phyloP scores from a whole-genome alignment of 2,113 vertebrate genomes.

The Spea bombifrons region DNA sequence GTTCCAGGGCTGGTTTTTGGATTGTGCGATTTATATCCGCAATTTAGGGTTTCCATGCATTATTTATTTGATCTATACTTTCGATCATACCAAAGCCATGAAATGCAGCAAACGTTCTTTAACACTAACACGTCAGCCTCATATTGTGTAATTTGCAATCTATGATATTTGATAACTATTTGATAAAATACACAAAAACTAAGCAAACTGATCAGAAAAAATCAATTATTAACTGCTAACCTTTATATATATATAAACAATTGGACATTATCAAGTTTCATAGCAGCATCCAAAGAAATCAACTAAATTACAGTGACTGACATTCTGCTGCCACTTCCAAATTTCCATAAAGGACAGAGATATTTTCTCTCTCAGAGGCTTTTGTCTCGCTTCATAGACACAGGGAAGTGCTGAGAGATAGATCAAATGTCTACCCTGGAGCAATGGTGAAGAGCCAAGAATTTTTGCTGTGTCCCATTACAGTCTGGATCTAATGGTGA shows the following conservation, averaged over 20 bases:
- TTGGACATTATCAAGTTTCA: slow-evolving; percentile 1
- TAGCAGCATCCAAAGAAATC: background rate
- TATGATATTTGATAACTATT: too few species aligned
- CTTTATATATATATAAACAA: slow-evolving; percentile 1
- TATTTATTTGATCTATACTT: too few species aligned
- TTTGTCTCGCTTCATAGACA: slow-evolving; percentile 4
- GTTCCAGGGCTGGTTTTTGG: too few species aligned
- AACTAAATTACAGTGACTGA: background rate
- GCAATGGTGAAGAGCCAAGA: slow-evolving; percentile 23
- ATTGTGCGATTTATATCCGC: too few species aligned
- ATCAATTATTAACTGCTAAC: slow-evolving; percentile 33
- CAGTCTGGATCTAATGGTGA: slow-evolving; percentile 21
- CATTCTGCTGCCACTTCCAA: background rate
- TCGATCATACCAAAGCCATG: too few species aligned
- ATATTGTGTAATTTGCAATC: too few species aligned
- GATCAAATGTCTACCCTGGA: slow-evolving; percentile 28
- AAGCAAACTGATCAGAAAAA: slow-evolving; percentile 8
- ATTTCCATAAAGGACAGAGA: background rate
- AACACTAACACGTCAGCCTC: too few species aligned
- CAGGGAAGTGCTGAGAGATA: slow-evolving; percentile 2
- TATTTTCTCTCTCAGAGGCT: slow-evolving; percentile 23
- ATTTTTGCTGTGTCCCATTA: slow-evolving; percentile 35
- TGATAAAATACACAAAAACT: too few species aligned
- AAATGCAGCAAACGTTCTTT: too few species aligned
- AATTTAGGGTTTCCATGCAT: too few species aligned